These are phyloP conservation scores for Lordiphosa fenestrarum DNA, from an alignment of 2,888 invertebrate genomes.

Conservation along the genomic window DNA sequence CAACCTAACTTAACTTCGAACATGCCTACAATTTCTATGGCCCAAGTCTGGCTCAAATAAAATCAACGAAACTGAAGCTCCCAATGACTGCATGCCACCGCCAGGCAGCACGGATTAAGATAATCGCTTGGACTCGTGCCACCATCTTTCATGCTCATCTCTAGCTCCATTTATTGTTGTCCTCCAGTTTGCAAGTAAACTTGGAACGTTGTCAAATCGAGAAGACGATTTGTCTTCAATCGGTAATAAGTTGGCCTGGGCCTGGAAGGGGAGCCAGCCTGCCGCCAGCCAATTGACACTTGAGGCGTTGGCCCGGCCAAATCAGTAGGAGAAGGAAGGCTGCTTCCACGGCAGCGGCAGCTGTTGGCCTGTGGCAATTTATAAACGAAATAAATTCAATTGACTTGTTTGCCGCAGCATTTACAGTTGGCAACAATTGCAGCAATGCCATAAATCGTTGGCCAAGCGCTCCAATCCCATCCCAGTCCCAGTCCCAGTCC, in stretches of 20 bases:
- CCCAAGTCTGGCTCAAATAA: too few species aligned
- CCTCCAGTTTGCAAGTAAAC: conserved; percentile 11
- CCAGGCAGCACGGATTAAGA: too few species aligned
- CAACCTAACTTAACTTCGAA: too few species aligned
- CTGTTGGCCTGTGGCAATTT: conserved; percentile 56
- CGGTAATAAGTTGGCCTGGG: conserved; percentile 17
- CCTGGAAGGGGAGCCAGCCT: conserved; percentile 10
- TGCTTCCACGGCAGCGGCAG: conserved; percentile 24
- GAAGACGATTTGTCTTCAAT: conserved; percentile 66
- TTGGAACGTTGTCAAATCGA: conserved; percentile 61
- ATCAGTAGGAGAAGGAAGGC: conserved; percentile 20
- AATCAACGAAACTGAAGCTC: too few species aligned
- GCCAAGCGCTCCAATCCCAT: conserved; percentile 38
- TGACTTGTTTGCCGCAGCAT: conserved; percentile 75
- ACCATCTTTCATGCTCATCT: conserved; percentile 8
- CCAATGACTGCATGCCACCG: too few species aligned
- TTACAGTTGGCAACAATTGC: conserved; percentile 76
- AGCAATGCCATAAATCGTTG: conserved; percentile 73
- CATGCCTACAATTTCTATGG: too few species aligned
- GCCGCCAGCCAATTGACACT: conserved; percentile 45
- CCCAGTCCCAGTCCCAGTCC: background rate
- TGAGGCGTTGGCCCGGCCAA: conserved; percentile 13
- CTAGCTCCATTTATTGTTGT: conserved; percentile 18
- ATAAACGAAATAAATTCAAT: conserved; percentile 76
- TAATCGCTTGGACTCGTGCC: too few species aligned